Conservation (phyloP, 2,888 invertebrate species). For the Macaria liturata region DNA sequence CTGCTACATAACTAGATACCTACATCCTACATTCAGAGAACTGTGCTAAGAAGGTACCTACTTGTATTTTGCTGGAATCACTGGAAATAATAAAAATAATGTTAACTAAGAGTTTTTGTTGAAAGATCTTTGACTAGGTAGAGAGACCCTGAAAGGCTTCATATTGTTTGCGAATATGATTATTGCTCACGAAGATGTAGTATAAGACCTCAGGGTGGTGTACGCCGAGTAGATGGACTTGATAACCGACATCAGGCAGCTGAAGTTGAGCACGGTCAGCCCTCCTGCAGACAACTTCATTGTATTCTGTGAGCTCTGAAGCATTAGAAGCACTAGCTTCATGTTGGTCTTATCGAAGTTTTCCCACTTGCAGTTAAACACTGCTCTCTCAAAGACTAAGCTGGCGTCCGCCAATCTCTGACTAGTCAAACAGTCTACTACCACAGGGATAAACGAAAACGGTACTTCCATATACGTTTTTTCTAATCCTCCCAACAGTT, state of each 20-base stretch:
- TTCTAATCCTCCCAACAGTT: conserved; percentile 49
- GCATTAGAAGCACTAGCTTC: conserved; percentile 53
- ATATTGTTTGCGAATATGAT: too few relatives aligned
- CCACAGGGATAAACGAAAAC: conserved; percentile 48
- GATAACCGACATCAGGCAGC: conserved; percentile 52
- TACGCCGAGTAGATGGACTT: conserved; percentile 60
- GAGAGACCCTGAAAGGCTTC: too few relatives aligned
- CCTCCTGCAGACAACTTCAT: conserved; percentile 60
- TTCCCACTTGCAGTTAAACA: conserved; percentile 64
- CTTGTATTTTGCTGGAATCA: too few relatives aligned
- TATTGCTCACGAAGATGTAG: conserved; percentile 1
- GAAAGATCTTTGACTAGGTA: too few relatives aligned
- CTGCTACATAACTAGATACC: too few relatives aligned
- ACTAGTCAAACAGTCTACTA: conserved; percentile 58
- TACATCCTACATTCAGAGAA: too few relatives aligned
- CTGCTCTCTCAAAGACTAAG: conserved; percentile 48
- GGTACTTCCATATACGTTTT: conserved; percentile 54
- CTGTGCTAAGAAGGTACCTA: too few relatives aligned
- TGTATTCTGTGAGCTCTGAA: conserved; percentile 58
- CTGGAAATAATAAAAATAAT: too few relatives aligned
- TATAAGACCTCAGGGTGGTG: conserved; percentile 51
- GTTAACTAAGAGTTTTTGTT: too few relatives aligned
- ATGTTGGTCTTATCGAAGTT: conserved; percentile 55
- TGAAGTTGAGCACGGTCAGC: conserved; percentile 48
- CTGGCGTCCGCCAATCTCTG: conserved; percentile 59